phyloP scores from a whole-genome alignment of 1,140 invertebrate species.

The Pomacea maculata region DNA sequence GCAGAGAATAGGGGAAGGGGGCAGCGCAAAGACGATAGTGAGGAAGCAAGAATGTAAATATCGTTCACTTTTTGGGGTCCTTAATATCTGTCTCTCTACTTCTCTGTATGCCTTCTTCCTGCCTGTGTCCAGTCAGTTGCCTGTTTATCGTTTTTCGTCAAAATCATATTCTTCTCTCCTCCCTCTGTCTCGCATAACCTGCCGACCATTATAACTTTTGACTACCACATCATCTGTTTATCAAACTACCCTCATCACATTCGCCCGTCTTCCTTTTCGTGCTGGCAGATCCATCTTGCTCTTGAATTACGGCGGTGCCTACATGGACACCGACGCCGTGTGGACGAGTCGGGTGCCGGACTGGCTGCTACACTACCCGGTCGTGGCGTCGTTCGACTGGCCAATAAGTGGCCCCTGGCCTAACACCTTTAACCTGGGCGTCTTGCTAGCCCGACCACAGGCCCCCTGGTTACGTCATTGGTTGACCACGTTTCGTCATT shows the following conservation, averaged over 20 bases:
- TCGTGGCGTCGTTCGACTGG: slow-evolving; percentile 27
- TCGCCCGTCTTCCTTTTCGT: neutral
- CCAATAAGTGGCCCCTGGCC: slow-evolving; percentile 20
- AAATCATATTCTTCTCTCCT: neutral
- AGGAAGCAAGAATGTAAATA: too few species aligned
- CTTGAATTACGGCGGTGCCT: slow-evolving; percentile 8
- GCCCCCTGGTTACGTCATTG: slow-evolving; percentile 24
- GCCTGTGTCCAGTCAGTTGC: neutral
- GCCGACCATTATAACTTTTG: too few species aligned
- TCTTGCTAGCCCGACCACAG: slow-evolving; percentile 23
- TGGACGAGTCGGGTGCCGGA: slow-evolving; percentile 23
- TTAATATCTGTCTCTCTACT: neutral
- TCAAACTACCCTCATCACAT: too few species aligned
- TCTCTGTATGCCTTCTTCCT: neutral
- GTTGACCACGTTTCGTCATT: neutral
- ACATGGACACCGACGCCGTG: slow-evolving; percentile 26
- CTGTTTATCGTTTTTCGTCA: neutral
- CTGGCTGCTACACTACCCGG: slow-evolving; percentile 22
- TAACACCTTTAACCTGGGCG: slow-evolving; percentile 28
- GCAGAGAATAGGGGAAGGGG: too few species aligned
- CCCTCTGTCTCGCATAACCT: neutral
- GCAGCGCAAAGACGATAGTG: too few species aligned
- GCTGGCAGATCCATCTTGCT: slow-evolving; percentile 1
- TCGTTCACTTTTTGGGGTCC: too few species aligned
- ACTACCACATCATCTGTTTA: too few species aligned